phyloP scores from a whole-genome alignment of 2,113 vertebrate genomes.

The Bambusicola thoracicus region DNA sequence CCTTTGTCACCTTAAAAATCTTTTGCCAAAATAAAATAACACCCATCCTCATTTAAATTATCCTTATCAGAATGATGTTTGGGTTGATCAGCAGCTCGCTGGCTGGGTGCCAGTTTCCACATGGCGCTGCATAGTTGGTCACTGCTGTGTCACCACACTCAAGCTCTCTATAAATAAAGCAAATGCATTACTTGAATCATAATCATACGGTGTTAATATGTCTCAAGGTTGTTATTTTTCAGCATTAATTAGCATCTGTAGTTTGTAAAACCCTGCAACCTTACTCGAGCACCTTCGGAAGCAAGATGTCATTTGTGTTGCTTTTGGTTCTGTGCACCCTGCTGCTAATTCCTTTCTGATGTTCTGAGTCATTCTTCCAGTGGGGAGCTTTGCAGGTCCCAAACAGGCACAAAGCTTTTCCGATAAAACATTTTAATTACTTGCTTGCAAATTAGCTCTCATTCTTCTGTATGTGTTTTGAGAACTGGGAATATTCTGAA shows the following conservation, averaged over 20 bases:
- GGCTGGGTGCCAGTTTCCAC: not conserved
- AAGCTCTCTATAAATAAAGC: not conserved
- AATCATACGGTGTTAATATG: not conserved
- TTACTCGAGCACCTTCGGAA: not conserved
- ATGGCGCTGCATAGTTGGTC: not conserved
- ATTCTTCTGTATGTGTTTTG: not conserved
- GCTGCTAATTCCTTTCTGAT: constrained; percentile 29
- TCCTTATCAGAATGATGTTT: not conserved
- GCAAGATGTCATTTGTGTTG: not conserved
- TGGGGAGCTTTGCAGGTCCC: constrained; percentile 20
- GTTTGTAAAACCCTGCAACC: not conserved
- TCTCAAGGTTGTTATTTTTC: not conserved
- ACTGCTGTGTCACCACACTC: not conserved
- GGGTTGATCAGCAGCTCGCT: not conserved
- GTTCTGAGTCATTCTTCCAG: constrained; percentile 12
- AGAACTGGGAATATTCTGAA: not conserved
- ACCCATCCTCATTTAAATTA: not conserved
- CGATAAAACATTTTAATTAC: not conserved
- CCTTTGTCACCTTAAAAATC: not conserved
- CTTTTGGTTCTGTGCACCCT: not conserved
- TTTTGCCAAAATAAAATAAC: not conserved
- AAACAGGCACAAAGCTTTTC: not conserved
- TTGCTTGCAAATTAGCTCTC: not conserved
- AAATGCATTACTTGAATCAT: not conserved
- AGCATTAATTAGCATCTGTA: not conserved